Percentiles rank a stretch among this genome's conserved stretches.
Evolutionary conservation across 2,797 vertebrate species (phyloP).

Genomic region (Coilia nasus): DNA sequence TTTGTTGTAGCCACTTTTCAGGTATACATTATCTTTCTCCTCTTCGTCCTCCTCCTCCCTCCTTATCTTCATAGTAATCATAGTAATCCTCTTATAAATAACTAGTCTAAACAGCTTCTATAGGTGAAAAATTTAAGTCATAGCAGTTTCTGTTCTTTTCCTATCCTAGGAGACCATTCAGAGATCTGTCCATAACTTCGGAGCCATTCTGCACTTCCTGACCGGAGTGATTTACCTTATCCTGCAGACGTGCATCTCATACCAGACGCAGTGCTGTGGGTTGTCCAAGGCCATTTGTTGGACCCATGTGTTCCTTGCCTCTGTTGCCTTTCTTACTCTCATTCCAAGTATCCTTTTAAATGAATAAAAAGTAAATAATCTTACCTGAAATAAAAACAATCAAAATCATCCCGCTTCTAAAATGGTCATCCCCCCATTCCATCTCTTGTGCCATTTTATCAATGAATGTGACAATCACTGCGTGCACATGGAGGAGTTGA

Average conservation of each 20-base stretch:
- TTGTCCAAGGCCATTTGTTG: constrained; percentile 67
- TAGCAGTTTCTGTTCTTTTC: too few species aligned
- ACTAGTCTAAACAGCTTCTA: too few species aligned
- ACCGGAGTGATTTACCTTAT: constrained; percentile 78
- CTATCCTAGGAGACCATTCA: too few species aligned
- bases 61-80: too few species aligned
- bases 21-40: too few species aligned
- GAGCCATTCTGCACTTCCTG: constrained; percentile 85
- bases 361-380: constrained; percentile 34
- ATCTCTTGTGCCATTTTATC: constrained; percentile 71
- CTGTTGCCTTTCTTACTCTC: constrained; percentile 73
- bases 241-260: constrained; percentile 84
- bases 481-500: too few species aligned
- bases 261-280: constrained; percentile 65
- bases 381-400: background rate
- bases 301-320: constrained; percentile 70
- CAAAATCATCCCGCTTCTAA: too few species aligned
- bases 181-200: constrained; percentile 77
- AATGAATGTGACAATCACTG: too few species aligned
- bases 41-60: too few species aligned
- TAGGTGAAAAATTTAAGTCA: too few species aligned
- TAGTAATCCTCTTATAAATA: too few species aligned
- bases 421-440: constrained; percentile 58
- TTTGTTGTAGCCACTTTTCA: background rate
- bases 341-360: constrained; percentile 90